Evolutionary conservation across 2,797 vertebrate genomes (phyloP), one percentile per base, ranked within the genome.

Genomic region (Neopelma chrysocephalum): DNA sequence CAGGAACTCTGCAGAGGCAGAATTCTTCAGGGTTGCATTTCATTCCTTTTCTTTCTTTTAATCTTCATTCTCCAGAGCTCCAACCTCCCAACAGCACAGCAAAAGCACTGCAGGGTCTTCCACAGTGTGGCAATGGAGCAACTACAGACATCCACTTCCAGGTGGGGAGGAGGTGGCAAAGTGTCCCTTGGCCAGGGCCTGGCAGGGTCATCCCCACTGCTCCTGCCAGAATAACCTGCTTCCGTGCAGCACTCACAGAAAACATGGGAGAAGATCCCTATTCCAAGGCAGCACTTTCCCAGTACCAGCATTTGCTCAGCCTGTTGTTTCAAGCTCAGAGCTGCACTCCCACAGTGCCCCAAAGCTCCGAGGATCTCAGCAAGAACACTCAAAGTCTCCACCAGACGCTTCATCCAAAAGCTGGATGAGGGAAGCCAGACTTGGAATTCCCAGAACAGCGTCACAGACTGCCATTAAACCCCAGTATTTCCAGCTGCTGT

Each of bases 51-150:
- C 15, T 7, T 23, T 56, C 56, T 50, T 10, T 29, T 3, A 15
- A 31, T 19, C 47, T 68, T 70, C 29, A 19, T 8, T 15, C 48
- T 47, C 22, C 78, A 60, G 79, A 94, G 89, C 76, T 73, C 17
- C 27, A 23, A n/a, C 27, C n/a, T 40, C 32, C 64, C 8, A 27
- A 2, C 14, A 42, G 3, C 14, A 19, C 57, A 12, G 68, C 36
- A 64, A 6, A 42, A 50, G 34, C 75, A 47, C 36, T 13, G n/a
- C 73, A 72, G 71, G 56, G 51, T 48, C 21, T 58, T 26, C 60
- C 11, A 29, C 50, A 0, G 0, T 3, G 4, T 8, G 36, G 60
- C 43, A 72, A 43, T 0, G 0, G 40, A 54, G 62, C 34, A 10
- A 36, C 3, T 40, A 9, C 9, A 53, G 34, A 26, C 54, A 26